Evolutionary conservation across 2,888 invertebrate species (phyloP), one percentile per base, ranked within the genome.

Genomic region (Oeneis ivallda): DNA sequence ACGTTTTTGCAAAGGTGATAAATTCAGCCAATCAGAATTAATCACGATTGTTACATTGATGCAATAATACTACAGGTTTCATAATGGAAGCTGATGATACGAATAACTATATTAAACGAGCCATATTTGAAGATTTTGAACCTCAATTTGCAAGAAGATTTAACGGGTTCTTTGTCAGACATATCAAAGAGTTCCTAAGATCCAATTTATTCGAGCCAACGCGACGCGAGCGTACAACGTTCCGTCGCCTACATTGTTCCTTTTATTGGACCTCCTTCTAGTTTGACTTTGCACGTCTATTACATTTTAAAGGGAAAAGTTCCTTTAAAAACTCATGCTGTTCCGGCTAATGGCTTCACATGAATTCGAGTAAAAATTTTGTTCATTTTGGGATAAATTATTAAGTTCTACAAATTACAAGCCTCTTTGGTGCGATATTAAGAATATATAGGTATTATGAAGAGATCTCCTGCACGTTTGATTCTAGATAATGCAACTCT

Each of bases 231-330:
- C 58, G 45, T 58, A 19, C 43, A 58, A 45, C n/a, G 34, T 47
- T 47, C 9, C 47, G 10, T 45, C 17, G 3, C 15, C 47, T 47
- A 49, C 37, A 34, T 47, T 3, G 47, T 49, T 47, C 59, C 47
- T 47, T 58, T 58, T 58, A 58, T 45, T 47, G 32, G 58, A 15
- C 32, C 45, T 45, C 13, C 45, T 9, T 34, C 45, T 45, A 58
- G 58, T 58, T 58, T 34, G 49, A 59, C 49, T 37, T 59, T 47
- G 59, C n/a, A 59, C 59, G 59, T 59, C 59, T 49, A 59, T 59
- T 47, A 59, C 49, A 58, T 58, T 57, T 57, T 26, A 57, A 41
- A 19, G 26, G 57, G 13, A 57, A 57, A 32, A 56, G 41, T 26
- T 56, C 1, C 19, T 26, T 41, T 56, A 19, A 13, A 41, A 19